Percentiles rank a stretch among this genome's conserved stretches.
Evolutionary conservation across 2,888 invertebrate genomes (phyloP).

Genomic region (Junonia oenone): DNA sequence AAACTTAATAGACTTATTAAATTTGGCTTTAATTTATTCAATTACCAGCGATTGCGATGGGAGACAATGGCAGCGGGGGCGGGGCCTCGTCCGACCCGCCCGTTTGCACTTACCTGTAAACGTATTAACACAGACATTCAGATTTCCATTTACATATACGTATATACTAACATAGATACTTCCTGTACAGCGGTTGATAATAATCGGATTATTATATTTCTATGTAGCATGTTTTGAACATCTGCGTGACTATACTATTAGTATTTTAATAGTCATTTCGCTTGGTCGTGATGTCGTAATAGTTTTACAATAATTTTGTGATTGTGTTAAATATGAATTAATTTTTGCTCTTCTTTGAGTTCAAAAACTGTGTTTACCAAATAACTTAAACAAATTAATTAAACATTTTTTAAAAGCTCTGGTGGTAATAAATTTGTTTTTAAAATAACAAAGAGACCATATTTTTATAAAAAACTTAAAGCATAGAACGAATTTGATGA

Average conservation of each 20-base stretch:
- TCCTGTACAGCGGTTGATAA: background rate
- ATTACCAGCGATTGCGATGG: slow-evolving; percentile 49
- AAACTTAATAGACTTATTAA: slow-evolving; percentile 74
- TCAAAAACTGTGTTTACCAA: no score
- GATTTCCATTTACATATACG: slow-evolving; percentile 1
- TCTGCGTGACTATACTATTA: background rate
- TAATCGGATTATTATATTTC: slow-evolving; percentile 4
- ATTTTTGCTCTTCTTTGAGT: no score
- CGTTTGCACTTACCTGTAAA: slow-evolving; percentile 58
- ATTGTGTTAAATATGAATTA: no score
- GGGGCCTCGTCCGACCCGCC: slow-evolving; percentile 53
- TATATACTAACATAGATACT: background rate
- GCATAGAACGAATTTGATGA: no score
- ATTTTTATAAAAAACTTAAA: no score
- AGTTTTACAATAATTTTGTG: no score
- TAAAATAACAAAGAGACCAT: no score
- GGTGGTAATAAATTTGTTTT: no score
- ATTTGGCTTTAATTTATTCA: slow-evolving; percentile 77
- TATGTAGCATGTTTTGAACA: background rate
- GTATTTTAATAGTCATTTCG: no score
- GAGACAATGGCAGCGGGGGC: slow-evolving; percentile 68
- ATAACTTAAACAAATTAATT: no score
- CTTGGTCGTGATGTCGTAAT: no score
- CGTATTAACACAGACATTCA: slow-evolving; percentile 33
- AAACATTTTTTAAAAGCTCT: no score